Evolutionary conservation across 1,140 invertebrate genomes (phyloP).

Genomic region (Cydia pomonella): DNA sequence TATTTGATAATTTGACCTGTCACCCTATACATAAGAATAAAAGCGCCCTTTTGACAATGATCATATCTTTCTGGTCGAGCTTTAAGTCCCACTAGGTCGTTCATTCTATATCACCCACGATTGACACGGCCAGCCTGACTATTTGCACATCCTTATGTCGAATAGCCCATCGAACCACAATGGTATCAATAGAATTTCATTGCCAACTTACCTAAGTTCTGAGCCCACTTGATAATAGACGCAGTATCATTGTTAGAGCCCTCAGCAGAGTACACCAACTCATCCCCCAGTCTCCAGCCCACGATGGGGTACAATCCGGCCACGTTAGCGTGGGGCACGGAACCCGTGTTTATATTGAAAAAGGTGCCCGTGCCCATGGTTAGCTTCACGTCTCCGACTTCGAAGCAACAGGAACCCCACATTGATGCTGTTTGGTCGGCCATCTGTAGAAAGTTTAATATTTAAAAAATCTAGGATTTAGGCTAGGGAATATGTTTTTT

Average conservation of each 20-base stretch:
- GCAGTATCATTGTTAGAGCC: constrained; percentile 94
- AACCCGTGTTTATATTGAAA: constrained; percentile 93
- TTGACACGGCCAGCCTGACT: no score
- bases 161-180: no score
- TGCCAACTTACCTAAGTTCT: constrained; percentile 83
- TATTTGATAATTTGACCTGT: no score
- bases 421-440: constrained; percentile 93
- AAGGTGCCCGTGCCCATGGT: constrained; percentile 98
- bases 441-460: constrained; percentile 75
- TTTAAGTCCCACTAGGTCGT: no score
- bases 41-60: no score
- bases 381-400: constrained; percentile 91
- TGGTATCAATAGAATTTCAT: no score
- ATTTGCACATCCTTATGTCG: no score
- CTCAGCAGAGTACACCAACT: constrained; percentile 90
- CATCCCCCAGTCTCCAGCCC: constrained; percentile 90
- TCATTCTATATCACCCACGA: no score
- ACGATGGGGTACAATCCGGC: constrained; percentile 93
- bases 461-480: no score
- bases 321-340: constrained; percentile 88
- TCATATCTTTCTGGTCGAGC: no score
- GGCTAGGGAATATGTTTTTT: no score
- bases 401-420: constrained; percentile 94
- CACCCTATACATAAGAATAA: no score
- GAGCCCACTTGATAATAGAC: constrained; percentile 92